Evolutionary conservation across 2,797 vertebrate genomes (phyloP).

Genomic region (Coreius guichenoti): DNA sequence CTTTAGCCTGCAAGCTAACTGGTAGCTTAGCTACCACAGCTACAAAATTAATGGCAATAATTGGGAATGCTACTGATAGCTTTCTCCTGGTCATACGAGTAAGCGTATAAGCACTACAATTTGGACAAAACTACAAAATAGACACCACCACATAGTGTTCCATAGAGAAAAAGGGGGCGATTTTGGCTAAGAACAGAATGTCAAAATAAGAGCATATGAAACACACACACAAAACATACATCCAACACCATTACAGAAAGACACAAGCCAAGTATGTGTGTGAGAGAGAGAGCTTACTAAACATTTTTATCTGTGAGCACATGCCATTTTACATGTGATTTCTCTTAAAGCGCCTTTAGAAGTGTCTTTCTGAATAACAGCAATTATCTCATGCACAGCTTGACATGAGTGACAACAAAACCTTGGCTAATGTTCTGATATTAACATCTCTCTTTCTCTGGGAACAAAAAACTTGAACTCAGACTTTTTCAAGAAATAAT

Average conservation of each 20-base stretch:
- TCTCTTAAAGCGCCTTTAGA: not conserved
- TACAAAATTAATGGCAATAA: not conserved
- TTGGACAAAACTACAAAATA: not conserved
- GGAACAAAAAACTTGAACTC: not conserved
- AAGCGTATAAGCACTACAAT: not conserved
- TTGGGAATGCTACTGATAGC: not conserved
- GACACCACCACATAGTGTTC: not conserved
- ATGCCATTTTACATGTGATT: not conserved
- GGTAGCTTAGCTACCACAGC: too few relatives aligned
- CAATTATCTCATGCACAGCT: conserved; percentile 29
- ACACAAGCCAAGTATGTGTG: not conserved
- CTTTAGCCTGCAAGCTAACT: not conserved
- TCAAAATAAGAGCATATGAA: conserved; percentile 2
- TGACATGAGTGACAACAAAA: conserved; percentile 15
- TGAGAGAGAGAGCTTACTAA: not conserved
- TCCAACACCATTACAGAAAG: not conserved
- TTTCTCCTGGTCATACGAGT: not conserved
- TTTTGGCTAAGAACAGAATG: not conserved
- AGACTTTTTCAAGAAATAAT: not conserved
- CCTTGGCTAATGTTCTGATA: conserved; percentile 22
- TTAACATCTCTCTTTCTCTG: conserved; percentile 19
- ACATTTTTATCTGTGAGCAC: conserved; percentile 1
- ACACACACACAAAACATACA: not conserved
- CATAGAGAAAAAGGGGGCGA: not conserved
- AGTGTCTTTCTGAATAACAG: not conserved